These are phyloP conservation scores for Macaria notata DNA, from an alignment of 2,888 invertebrate genomes.

Conservation along the genomic window DNA sequence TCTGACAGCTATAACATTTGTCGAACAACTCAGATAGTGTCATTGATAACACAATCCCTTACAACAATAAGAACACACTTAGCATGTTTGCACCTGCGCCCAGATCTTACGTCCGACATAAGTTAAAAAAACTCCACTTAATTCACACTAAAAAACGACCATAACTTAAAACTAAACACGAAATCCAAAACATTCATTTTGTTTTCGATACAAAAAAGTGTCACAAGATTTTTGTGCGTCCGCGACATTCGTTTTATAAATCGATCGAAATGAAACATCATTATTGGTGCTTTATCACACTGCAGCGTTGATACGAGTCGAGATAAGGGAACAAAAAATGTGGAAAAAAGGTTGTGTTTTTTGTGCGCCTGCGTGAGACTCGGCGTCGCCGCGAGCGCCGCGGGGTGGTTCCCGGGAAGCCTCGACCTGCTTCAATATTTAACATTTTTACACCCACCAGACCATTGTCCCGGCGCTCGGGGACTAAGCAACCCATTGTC, in stretches of 20 bases:
- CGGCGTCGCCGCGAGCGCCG: conserved; percentile 74
- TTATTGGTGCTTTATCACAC: conserved; percentile 80
- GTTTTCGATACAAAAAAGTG: conserved; percentile 51
- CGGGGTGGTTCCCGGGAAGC: conserved; percentile 78
- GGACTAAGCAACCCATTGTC: conserved; percentile 72
- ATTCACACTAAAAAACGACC: conserved; percentile 32
- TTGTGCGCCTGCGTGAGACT: conserved; percentile 74
- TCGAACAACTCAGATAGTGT: conserved; percentile 80
- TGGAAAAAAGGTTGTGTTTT: conserved; percentile 59
- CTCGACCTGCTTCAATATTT: conserved; percentile 74
- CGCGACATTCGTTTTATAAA: conserved; percentile 68
- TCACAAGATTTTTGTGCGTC: conserved; percentile 59
- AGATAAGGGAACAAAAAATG: conserved; percentile 68
- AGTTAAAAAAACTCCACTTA: conserved; percentile 25
- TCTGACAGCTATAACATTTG: conserved; percentile 81
- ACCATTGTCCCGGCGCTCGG: conserved; percentile 63
- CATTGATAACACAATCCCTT: conserved; percentile 81
- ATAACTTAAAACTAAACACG: conserved; percentile 32
- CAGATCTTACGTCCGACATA: conserved; percentile 60
- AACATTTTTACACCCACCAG: conserved; percentile 75
- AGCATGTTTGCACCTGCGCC: conserved; percentile 80
- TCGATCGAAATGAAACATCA: conserved; percentile 77
- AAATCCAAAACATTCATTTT: conserved; percentile 24
- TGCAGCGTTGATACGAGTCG: conserved; percentile 67
- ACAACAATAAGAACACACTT: conserved; percentile 81